Base-by-base conservation (phyloP, 2,113 vertebrate genomes). In the Megaleporinus macrocephalus region DNA sequence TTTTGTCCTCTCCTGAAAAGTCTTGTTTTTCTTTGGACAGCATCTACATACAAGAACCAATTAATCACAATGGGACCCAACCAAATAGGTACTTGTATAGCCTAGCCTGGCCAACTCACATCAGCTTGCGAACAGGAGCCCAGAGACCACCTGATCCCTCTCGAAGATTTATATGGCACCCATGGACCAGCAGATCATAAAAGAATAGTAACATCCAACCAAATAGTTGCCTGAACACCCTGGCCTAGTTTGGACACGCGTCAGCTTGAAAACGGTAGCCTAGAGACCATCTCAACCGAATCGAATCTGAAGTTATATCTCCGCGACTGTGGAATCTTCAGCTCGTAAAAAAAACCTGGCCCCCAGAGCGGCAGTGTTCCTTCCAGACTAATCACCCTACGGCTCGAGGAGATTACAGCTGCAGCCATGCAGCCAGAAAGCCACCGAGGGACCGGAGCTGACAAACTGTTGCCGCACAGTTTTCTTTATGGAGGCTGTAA, bases 381-480 rank as follows among this genome's bases (percentile, higher is more conserved):
- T 79, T 78, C 59, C 70, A 78, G 73, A 76, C 68, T 77, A 81
- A 87, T 84, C 75, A 76, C 76, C 53, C 44, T 65, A 29, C 78
- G 53, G 84, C 80, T 80, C 24, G 44, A 80, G 80, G 55, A 86
- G 80, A 83, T 84, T 85, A 84, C 63, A 47, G 81, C 78, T 55
- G 51, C 81, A 53, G 71, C 30, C 49, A 12, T 30, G 57, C 27
- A 14, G 14, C 6, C 11, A 36, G 76, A 89, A 68, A 76, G 85
- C 85, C 90, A 87, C 86, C 9, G 69, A 85, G 88, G 82, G 90
- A 89, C 84, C 87, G 65, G 65, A 87, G 81, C 80, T 92, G 90
- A 93, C 88, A 90, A 90, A 92, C 90, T 88, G 86, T 88, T 84
- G 85, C 88, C 86, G 86, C 76, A 70, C 84, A 65, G n/a, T 79